Base-by-base conservation (phyloP, 1,140 invertebrate species). In the Bombus breviceps region DNA sequence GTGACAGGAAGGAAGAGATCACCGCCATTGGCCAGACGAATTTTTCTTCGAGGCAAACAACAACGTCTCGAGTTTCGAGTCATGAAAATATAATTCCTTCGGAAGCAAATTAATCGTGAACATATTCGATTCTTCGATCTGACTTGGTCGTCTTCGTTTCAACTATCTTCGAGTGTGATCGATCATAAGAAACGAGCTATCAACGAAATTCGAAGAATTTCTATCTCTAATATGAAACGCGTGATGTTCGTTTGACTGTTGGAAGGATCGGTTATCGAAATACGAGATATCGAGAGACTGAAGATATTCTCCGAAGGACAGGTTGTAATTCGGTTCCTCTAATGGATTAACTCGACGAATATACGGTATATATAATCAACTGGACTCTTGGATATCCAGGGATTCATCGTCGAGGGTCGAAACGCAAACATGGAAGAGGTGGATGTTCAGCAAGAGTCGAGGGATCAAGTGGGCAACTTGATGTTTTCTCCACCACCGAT, bases 401-500 rank as follows among this genome's bases (percentile, higher is more conserved):
- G 6, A 32, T 22, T 32, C 12, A n/a, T 34, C 18, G 47, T 59
- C 15, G 5, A 1, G 6, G 47, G 0, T 22, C 10, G 41, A 18
- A 53, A 12, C 22, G 57, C 28, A 53, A 72, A 47, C 25, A 94
- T 93, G 94, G 93, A 94, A 37, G 93, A 95, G 43, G 76, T 87
- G 62, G 79, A 85, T n/a, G 90, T 92, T 73, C 93, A 93, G 41
- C 90, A 91, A 39, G 93, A 95, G 71, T 90, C 91, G 28, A 89
- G 93, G 64, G 95, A 95, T 57, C 89, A 94, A 75, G 82, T 95
- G 18, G 92, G 93, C 64, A 94, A 87, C 53, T 77, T 95, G 64
- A 86, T 92, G 3, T 93, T 93, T 41, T 91, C 93, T 9, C 93
- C 95, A 64, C 95, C 95, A 1, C 94, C 94, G n/a, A 95, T 96